These are phyloP conservation scores for Ernsta delagoae DNA, from an alignment of 2,888 invertebrate species.

Conservation along the genomic window DNA sequence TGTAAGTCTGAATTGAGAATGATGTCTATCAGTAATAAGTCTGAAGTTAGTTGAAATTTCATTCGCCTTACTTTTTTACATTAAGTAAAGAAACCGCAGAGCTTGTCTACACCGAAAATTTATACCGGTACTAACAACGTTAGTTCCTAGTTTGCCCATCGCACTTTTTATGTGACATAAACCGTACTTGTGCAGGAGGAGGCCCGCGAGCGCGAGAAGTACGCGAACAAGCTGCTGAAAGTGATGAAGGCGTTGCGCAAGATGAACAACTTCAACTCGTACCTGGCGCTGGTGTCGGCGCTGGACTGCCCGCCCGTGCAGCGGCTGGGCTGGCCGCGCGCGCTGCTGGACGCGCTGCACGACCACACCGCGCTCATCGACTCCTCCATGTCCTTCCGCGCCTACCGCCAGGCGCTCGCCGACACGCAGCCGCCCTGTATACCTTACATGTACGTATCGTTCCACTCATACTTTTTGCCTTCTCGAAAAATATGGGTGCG, in stretches of 20 bases:
- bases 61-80: too few species aligned
- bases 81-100: too few species aligned
- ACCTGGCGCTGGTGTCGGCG: slow-evolving; percentile 97
- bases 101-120: too few species aligned
- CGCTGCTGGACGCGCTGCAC: slow-evolving; percentile 95
- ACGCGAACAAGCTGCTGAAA: slow-evolving; percentile 97
- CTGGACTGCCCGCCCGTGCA: slow-evolving; percentile 97
- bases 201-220: slow-evolving; percentile 97
- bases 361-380: slow-evolving; percentile 98
- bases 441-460: slow-evolving; percentile 99
- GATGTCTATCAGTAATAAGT: too few species aligned
- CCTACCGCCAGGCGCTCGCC: slow-evolving; percentile 97
- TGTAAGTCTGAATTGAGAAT: too few species aligned
- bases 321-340: slow-evolving; percentile 96
- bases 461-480: too few species aligned
- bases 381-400: slow-evolving; percentile 98
- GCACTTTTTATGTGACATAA: too few species aligned
- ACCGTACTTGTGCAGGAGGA: slow-evolving; percentile 82
- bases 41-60: too few species aligned
- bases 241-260: slow-evolving; percentile 99
- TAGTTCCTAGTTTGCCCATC: too few species aligned
- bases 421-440: slow-evolving; percentile 99
- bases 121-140: too few species aligned
- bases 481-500: too few species aligned
- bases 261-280: slow-evolving; percentile 99